These are phyloP conservation scores for Acanthurus leucopareius DNA, from an alignment of 2,797 vertebrate genomes.

Conservation along the genomic window DNA sequence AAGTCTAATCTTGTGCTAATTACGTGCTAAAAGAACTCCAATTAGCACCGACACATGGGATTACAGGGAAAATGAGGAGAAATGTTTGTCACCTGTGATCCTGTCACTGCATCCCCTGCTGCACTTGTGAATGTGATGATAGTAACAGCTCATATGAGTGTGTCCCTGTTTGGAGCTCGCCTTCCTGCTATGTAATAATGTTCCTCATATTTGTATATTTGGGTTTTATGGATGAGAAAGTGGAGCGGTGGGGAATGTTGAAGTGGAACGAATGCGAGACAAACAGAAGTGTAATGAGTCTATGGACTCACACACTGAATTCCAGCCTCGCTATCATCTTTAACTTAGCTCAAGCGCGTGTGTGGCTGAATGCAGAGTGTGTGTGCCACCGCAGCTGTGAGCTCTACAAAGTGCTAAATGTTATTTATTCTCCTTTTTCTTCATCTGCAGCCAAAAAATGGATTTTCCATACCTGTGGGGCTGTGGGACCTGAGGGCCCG, in stretches of 20 bases:
- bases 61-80: conserved; percentile 76
- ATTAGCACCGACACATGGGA: conserved; percentile 71
- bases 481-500: conserved; percentile 92
- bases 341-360: conserved; percentile 40
- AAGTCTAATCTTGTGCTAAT: conserved; percentile 74
- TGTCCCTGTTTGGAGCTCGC: conserved; percentile 7
- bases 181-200: conserved; percentile 9
- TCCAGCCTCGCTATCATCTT: conserved; percentile 45
- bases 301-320: conserved; percentile 20
- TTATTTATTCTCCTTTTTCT: neutral
- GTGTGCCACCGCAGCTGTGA: conserved; percentile 25
- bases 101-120: conserved; percentile 39
- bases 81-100: conserved; percentile 77
- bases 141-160: conserved; percentile 8
- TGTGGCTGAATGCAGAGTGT: conserved; percentile 23
- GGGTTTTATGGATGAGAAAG: conserved; percentile 40
- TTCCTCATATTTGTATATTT: conserved; percentile 32
- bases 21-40: conserved; percentile 66
- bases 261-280: conserved; percentile 54
- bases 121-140: conserved; percentile 31
- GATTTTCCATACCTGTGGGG: conserved; percentile 95
- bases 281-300: conserved; percentile 51
- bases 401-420: conserved; percentile 35
- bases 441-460: conserved; percentile 83
- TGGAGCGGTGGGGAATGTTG: conserved; percentile 31